These are phyloP conservation scores for Pogonocichla stellata DNA, from an alignment of 2,113 vertebrate genomes.

Conservation along the genomic window DNA sequence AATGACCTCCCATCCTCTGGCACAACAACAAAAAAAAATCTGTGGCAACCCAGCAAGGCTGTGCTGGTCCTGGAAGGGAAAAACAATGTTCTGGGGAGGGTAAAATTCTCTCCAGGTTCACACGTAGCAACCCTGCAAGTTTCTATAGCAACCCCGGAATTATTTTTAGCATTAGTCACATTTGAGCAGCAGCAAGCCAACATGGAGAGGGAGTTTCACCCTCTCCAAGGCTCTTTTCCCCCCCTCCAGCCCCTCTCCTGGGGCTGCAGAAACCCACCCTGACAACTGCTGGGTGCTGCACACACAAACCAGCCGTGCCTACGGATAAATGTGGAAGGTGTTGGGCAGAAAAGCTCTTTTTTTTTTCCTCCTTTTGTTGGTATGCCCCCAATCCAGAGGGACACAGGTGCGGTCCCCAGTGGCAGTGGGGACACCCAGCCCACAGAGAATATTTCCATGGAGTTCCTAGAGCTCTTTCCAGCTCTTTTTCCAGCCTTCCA, in stretches of 20 bases:
- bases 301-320: not conserved
- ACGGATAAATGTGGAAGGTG: not conserved
- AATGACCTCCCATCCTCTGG: not conserved
- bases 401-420: not conserved
- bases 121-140: conserved; percentile 76
- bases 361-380: not conserved
- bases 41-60: not conserved
- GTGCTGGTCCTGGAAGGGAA: conserved; percentile 19
- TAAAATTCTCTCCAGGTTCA: conserved; percentile 72
- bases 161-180: conserved; percentile 79
- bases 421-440: not conserved
- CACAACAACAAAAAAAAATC: not conserved
- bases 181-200: conserved; percentile 70
- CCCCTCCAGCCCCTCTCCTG: not conserved
- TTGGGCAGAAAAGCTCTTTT: not conserved
- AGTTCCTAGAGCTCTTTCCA: not conserved
- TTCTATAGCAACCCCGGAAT: conserved; percentile 79
- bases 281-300: not conserved
- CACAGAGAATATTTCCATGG: not conserved
- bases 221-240: not conserved
- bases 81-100: conserved; percentile 68
- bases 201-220: conserved; percentile 44
- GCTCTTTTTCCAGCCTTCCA: not conserved
- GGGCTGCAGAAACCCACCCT: not conserved
- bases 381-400: not conserved